These are phyloP conservation scores for Phyllostomus hastatus DNA, from an alignment of 2,113 vertebrate genomes.

Conservation along the genomic window DNA sequence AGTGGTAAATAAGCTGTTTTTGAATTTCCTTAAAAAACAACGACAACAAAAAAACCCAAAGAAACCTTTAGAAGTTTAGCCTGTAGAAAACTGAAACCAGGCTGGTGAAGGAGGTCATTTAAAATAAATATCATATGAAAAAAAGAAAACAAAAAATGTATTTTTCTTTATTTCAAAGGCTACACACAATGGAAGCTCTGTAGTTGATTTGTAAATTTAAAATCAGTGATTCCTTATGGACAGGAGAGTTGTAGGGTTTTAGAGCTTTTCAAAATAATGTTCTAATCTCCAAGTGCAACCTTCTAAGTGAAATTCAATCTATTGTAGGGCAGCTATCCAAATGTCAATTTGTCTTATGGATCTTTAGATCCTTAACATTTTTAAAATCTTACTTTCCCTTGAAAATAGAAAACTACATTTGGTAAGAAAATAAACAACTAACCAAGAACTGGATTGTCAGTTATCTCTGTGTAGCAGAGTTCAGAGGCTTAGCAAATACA, in stretches of 20 bases:
- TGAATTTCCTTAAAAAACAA: background rate
- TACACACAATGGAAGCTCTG: background rate
- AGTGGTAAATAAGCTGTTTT: background rate
- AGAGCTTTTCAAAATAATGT: background rate
- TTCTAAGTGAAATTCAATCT: conserved; percentile 16
- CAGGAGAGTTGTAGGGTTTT: background rate
- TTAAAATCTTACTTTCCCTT: background rate
- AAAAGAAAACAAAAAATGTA: background rate
- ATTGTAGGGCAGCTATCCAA: background rate
- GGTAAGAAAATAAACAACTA: background rate
- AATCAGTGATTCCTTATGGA: background rate
- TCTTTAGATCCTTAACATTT: background rate
- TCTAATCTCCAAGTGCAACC: background rate
- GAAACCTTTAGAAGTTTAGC: background rate
- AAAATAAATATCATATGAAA: background rate
- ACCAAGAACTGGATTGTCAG: background rate
- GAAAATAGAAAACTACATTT: background rate
- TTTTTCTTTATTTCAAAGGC: background rate
- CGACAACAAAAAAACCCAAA: background rate
- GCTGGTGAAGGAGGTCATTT: background rate
- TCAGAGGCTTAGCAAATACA: background rate
- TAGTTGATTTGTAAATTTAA: background rate
- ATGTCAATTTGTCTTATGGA: background rate
- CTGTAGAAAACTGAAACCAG: background rate
- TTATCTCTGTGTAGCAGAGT: background rate